Evolutionary conservation across 2,797 vertebrate species (phyloP), one percentile per base, ranked within the genome.

Genomic region (Arrhamphus sclerolepis): DNA sequence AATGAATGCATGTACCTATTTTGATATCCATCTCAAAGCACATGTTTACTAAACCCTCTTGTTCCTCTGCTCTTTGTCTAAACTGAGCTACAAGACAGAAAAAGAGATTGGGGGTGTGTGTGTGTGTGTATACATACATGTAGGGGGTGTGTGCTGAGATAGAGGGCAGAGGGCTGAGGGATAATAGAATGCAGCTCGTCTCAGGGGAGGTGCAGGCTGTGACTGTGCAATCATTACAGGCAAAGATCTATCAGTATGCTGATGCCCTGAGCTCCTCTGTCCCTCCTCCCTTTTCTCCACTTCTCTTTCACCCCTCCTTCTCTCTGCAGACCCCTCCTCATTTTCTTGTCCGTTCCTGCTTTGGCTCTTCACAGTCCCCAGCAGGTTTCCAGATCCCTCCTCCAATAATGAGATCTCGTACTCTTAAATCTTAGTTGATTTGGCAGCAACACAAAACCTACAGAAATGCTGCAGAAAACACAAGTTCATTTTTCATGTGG

Each of bases 201-300:
- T 78, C 89, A 47, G 67, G 78, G 83, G 89, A 87, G 53, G 68
- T 80, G 81, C 80, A 77, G 83, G 83, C 80, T 91, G 91, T 93
- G 92, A 87, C 89, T 89, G 81, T 88, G 89, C 91, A 93, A 91
- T 93, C 91, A 93, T 93, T 94, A 92, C 70, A 72, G 81, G 67
- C 84, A 89, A 89, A 83, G 85, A 89, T 91, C 87, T 84, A 92
- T 92, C 87, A 90, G 85, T 82, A 88, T 85, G 81, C 70, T 84
- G 79, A 84, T 82, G 78, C 78, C 80, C 70, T 62, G 66, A 77
- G 67, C 84, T 72, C 61, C 57, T 67, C 69, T 39, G 46, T 65
- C 70, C 78, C 57, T 77, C 69, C 72, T 63, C 68, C 70, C 56
- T 63, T 8, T 59, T 49, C 2, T 57, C 46, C 3, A 43, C 50